phyloP scores from a whole-genome alignment of 2,797 vertebrate genomes.

The Darevskia nairensis region DNA sequence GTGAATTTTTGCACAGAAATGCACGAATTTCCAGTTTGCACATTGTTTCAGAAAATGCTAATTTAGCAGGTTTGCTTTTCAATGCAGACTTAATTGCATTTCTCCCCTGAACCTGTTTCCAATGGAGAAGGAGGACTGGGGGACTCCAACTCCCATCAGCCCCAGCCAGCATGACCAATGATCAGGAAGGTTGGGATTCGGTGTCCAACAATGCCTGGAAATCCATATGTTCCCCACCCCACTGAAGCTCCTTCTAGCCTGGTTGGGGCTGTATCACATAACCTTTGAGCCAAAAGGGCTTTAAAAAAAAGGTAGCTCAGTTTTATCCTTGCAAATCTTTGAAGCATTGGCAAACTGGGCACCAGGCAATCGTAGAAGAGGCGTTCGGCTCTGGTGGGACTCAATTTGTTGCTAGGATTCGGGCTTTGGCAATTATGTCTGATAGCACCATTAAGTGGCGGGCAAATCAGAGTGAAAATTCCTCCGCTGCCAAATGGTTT shows the following conservation, averaged over 20 bases:
- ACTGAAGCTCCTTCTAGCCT: neutral
- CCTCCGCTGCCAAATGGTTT: neutral
- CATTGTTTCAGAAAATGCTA: no score
- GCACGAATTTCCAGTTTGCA: no score
- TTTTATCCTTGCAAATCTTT: neutral
- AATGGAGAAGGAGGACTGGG: no score
- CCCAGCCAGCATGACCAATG: no score
- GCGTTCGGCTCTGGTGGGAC: neutral
- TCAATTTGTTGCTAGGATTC: neutral
- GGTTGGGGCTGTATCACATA: neutral
- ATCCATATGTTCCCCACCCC: neutral
- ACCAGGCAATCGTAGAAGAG: neutral
- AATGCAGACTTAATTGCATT: no score
- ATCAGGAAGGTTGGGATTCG: no score
- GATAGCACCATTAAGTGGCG: neutral
- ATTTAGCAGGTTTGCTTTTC: no score
- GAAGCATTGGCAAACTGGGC: neutral
- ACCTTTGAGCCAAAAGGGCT: neutral
- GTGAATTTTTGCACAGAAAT: no score
- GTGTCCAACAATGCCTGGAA: neutral
- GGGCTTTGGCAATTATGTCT: neutral
- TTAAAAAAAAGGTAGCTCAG: neutral
- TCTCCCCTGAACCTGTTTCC: no score
- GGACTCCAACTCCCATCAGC: no score
- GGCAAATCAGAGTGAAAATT: constrained; percentile 4